phyloP scores from a whole-genome alignment of 1,140 invertebrate genomes.

The Bombus superbus region DNA sequence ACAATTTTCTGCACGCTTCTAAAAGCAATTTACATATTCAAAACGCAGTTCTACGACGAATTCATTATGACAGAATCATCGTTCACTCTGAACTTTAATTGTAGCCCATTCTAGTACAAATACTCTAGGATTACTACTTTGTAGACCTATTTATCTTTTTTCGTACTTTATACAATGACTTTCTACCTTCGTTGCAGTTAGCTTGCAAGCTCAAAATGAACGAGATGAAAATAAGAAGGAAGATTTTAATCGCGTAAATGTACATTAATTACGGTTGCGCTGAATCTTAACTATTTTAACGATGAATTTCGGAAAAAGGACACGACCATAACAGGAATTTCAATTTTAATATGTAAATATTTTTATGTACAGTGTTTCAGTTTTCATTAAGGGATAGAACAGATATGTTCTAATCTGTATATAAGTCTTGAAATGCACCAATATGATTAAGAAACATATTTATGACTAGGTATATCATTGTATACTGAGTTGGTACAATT shows the following conservation, averaged over 20 bases:
- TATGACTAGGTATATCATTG: background rate
- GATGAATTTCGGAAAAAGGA: background rate
- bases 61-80: slow-evolving; percentile 32
- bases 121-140: background rate
- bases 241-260: background rate
- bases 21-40: background rate
- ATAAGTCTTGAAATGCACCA: slow-evolving; percentile 9
- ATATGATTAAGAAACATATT: background rate
- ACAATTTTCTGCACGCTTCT: slow-evolving; percentile 14
- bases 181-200: background rate
- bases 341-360: slow-evolving; percentile 47
- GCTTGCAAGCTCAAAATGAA: slow-evolving; percentile 12
- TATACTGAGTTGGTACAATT: background rate
- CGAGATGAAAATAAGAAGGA: background rate
- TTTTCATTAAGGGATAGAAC: background rate
- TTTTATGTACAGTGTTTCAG: slow-evolving; percentile 37
- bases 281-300: background rate
- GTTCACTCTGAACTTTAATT: slow-evolving; percentile 17
- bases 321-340: background rate
- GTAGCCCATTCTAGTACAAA: slow-evolving; percentile 28
- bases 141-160: background rate
- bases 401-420: slow-evolving; percentile 11
- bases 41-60: background rate
- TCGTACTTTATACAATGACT: slow-evolving; percentile 33
- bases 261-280: background rate